phyloP scores from a whole-genome alignment of 1,140 invertebrate species.

The Pantala flavescens region DNA sequence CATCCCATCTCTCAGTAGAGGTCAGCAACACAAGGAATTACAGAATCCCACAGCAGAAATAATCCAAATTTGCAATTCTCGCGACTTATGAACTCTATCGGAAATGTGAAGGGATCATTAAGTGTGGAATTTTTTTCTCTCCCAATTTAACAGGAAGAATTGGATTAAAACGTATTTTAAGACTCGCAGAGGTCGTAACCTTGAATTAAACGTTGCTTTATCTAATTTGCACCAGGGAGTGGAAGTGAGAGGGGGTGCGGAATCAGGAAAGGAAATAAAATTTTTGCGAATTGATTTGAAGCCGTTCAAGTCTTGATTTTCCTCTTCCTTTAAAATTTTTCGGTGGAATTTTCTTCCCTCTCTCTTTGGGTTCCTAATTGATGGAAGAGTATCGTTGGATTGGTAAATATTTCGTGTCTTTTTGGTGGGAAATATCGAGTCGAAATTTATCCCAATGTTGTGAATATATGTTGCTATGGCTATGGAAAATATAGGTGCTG shows the following conservation, averaged over 20 bases:
- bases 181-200: neutral
- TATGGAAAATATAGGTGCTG: too few relatives aligned
- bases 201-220: neutral
- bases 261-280: slow-evolving; percentile 3
- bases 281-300: neutral
- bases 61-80: too few relatives aligned
- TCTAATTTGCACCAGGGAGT: neutral
- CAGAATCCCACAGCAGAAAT: too few relatives aligned
- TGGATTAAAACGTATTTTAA: slow-evolving; percentile 5
- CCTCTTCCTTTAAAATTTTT: neutral
- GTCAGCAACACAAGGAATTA: too few relatives aligned
- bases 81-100: too few relatives aligned
- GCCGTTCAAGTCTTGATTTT: neutral
- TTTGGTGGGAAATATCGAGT: too few relatives aligned
- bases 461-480: too few relatives aligned
- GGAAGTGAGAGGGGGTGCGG: neutral
- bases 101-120: neutral
- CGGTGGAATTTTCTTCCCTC: neutral
- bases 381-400: neutral
- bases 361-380: neutral
- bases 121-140: neutral
- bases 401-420: too few relatives aligned
- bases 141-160: neutral
- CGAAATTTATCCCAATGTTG: too few relatives aligned
- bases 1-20: too few relatives aligned